Base-by-base conservation (phyloP, 2,888 invertebrate species). In the Nephrotoma guestfalica region DNA sequence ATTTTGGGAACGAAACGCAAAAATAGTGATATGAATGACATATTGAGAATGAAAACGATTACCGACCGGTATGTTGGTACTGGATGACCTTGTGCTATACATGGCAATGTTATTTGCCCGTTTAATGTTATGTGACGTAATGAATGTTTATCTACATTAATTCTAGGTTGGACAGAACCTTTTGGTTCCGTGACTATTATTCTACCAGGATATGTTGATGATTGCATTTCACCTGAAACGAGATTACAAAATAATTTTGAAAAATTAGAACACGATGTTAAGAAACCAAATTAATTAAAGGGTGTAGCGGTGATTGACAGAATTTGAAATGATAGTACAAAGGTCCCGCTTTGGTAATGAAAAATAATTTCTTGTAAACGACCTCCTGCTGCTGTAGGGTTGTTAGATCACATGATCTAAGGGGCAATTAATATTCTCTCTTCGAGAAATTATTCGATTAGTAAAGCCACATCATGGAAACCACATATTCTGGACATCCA, bases 11-110 rank as follows among this genome's bases (percentile, higher is more conserved):
- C 4, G 11, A 40, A 40, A 83, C 13, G 4, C 15, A 83, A 40
- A 83, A 84, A 41, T 41, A n/a, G n/a, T n/a, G n/a, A 47, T 9
- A 47, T 13, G 30, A 71, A 71, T 30, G 71, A 7, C 18, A 30
- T 9, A 71, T 71, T 71, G 30, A 71, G 4, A 30, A 71, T 71
- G 71, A 71, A 30, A 71, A 71, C 71, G 71, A 71, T 41, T 30
- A 57, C 57, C 18, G 90, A 95, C 95, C 95, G 94, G 92, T 96
- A 96, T 88, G 94, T 94, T 87, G 96, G 96, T 87, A 96, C 95
- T 4, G 96, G 96, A 93, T 95, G 95, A 88, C 96, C 96, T 91
- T 96, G 96, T 86, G 96, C 96, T 43, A 95, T 95, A 91, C 96
- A 96, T 85, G 96, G 95, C 88, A 96, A 91, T 88, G 94, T 94